Evolutionary conservation across 2,888 invertebrate genomes (phyloP), one percentile per base, ranked within the genome.

Genomic region (Synergus umbraculus): DNA sequence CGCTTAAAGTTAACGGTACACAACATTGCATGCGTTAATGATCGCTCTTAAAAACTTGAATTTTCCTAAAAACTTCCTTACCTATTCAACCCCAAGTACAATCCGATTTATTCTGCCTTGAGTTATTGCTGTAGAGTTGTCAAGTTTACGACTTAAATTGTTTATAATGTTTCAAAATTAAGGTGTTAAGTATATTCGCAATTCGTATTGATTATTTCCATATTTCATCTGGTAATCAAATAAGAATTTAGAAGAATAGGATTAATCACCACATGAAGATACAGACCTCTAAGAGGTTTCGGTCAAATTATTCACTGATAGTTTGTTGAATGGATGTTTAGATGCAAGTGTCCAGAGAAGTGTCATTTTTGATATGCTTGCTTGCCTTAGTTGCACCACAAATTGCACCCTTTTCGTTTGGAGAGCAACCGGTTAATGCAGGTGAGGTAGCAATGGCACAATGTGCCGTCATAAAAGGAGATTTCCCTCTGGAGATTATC

Each of bases 381-480:
- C 15, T n/a, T 29, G 37, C 81, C 94, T 85, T 91, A 95, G 95
- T 96, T 90, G 92, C 94, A 86, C 96, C 96, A 81, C 95, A 95
- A 93, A 95, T 96, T 87, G 94, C 94, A 87, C 95, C 95, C 63
- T 95, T 96, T 89, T 94, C 94, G 89, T 96, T 96, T 87, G 96
- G 96, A 82, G 83, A 79, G 13, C 96, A 96, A 76, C 94, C 96
- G 78, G 95, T 96, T 64, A 96, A 96, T 89, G 95, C 96, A 79
- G 97, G 96, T 9, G 96, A 97, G 83, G 94, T 95, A 84, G 95
- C 96, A 63, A 96, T 96, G 79, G 94, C 96, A 4, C 94, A 94
- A 77, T 97, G 97, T 91, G 94, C 95, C 54, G 95, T 96, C 41
- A 94, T 94, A 85, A 96, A 96, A 91, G 97, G 97, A 44, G 97